Conservation (phyloP, 92 coral and sea anemone species). For the Hydrozoanthus gracilis region DNA sequence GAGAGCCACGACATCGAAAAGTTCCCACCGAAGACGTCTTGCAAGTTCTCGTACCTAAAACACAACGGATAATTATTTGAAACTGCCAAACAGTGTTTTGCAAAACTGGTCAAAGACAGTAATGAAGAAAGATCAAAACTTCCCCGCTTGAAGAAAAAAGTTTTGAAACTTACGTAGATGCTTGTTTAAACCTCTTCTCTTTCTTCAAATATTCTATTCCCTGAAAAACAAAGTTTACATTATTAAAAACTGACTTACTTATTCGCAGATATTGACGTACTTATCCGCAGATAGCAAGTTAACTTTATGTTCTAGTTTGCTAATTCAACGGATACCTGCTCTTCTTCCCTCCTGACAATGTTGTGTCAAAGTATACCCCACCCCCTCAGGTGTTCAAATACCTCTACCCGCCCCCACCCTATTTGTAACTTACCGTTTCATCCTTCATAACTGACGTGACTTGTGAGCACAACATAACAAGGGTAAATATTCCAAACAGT, state of each 20-base stretch:
- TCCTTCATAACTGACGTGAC: conserved; percentile 88
- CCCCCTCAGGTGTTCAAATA: too few species aligned
- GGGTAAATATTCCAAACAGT: conserved; percentile 94
- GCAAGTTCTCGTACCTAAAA: conserved; percentile 92
- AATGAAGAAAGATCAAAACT: too few species aligned
- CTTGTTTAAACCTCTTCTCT: conserved; percentile 71
- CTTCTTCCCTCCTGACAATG: too few species aligned
- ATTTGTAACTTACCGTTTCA: conserved; percentile 84
- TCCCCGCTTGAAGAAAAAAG: not conserved
- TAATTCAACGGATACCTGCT: too few species aligned
- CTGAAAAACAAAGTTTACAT: conserved; percentile 45
- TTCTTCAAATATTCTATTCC: conserved; percentile 95
- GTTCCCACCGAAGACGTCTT: conserved; percentile 95
- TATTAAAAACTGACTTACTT: too few species aligned
- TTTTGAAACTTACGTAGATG: conserved; percentile 70
- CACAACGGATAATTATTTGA: not conserved
- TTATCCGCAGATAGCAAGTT: too few species aligned
- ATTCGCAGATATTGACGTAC: too few species aligned
- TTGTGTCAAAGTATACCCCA: not conserved
- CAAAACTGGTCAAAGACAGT: not conserved
- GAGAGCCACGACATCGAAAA: conserved; percentile 94
- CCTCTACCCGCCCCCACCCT: too few species aligned
- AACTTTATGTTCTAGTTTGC: too few species aligned
- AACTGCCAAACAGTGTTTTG: not conserved
- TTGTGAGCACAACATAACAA: conserved; percentile 97